These are phyloP conservation scores for Hapalemur alaotrensis DNA, from an alignment of 2,797 vertebrate genomes.

Conservation along the genomic window DNA sequence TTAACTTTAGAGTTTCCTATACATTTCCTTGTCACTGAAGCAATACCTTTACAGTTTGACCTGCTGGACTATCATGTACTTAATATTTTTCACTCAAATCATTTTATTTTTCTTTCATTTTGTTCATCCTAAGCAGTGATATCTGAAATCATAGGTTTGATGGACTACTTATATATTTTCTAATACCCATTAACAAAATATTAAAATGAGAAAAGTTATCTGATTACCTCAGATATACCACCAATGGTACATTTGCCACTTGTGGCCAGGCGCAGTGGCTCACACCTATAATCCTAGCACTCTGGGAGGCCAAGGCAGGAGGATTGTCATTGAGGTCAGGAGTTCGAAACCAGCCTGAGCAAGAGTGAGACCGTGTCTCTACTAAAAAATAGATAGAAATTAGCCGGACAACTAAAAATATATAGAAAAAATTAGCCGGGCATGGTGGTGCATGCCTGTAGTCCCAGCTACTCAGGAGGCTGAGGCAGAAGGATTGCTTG, in stretches of 20 bases:
- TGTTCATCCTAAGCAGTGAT: background rate
- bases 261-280: no score
- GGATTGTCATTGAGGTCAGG: no score
- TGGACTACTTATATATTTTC: background rate
- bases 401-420: no score
- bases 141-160: background rate
- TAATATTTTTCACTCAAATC: conserved; percentile 33
- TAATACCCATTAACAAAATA: conserved; percentile 15
- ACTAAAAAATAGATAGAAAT: no score
- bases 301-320: no score
- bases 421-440: no score
- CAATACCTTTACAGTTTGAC: background rate
- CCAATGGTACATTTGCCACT: background rate
- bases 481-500: no score
- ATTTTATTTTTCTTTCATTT: background rate
- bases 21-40: background rate
- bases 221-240: background rate
- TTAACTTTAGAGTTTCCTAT: background rate
- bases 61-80: background rate
- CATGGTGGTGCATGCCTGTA: no score
- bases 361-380: no score
- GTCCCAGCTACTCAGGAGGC: no score
- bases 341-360: no score
- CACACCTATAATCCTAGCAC: no score
- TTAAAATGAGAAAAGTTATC: background rate